phyloP scores from a whole-genome alignment of 1,140 invertebrate genomes.

The Papilio aristodemus region DNA sequence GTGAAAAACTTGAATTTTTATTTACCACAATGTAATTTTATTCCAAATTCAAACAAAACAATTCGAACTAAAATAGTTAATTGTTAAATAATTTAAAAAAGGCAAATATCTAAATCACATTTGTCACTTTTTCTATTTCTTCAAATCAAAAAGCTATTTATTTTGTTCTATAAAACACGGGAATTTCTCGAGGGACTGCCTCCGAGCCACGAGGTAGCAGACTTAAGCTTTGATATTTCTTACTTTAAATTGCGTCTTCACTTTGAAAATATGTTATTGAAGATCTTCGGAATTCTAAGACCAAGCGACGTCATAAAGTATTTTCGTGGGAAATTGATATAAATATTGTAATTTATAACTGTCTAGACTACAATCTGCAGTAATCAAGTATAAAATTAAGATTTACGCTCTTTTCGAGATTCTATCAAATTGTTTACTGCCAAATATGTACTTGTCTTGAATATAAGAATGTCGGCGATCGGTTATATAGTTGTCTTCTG shows the following conservation, averaged over 20 bases:
- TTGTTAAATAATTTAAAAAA: not conserved
- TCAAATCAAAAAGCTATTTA: conserved; percentile 8
- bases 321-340: not conserved
- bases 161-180: conserved; percentile 17
- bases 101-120: not conserved
- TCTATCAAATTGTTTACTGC: not conserved
- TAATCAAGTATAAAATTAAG: not conserved
- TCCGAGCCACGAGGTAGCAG: conserved; percentile 2
- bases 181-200: conserved; percentile 25
- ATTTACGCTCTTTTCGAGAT: not conserved
- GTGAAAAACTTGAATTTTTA: too few relatives aligned
- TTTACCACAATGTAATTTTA: too few relatives aligned
- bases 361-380: not conserved
- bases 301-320: not conserved
- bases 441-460: not conserved
- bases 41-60: too few relatives aligned
- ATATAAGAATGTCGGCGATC: too few relatives aligned
- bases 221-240: conserved; percentile 29
- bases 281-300: not conserved
- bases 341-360: not conserved
- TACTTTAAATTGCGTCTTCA: conserved; percentile 27
- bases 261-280: conserved; percentile 29
- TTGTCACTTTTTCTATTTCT: not conserved
- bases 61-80: not conserved
- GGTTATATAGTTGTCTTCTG: too few relatives aligned